Evolutionary conservation across 2,113 vertebrate species (phyloP), one percentile per base, ranked within the genome.

Genomic region (Chloropsis hardwickii): DNA sequence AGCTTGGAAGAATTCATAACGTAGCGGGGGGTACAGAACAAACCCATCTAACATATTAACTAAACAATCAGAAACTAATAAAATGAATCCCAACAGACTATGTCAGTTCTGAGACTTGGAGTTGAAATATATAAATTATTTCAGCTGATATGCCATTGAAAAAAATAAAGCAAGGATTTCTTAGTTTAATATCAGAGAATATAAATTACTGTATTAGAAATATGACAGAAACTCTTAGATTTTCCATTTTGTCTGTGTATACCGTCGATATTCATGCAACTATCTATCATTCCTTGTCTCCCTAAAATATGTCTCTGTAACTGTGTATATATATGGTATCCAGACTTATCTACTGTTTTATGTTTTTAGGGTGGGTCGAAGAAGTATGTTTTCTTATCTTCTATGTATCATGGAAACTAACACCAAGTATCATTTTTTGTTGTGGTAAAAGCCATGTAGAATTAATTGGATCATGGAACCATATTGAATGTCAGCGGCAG

Each of bases 401-500:
- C 42, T 74, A 2, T 78, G 12, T 64, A 18, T 47, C 40, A 33
- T 12, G 12, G 66, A 74, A 82, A 72, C 7, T 50, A 78, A 71
- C 11, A 44, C 5, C 14, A 82, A 50, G 11, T 64, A 58, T 81
- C 1, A 31, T 54, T 51, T 85, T 72, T 22, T 69, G 6, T 40
- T 72, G 10, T 37, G n/a, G 74, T 27, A 71, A 84, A 81, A 71
- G 16, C 54, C 4, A 47, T 6, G 3, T 37, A 23, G 35, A 79
- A 67, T 60, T 78, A 88, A 67, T 58, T 81, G 27, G 60, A 35
- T 64, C 6, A 18, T 56, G 47, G 27, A 74, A 90, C 11, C 0
- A 0, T 44, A 42, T n/a, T 70, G 13, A 37, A 27, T 0, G 16
- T 62, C 35, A 79, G 6, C 29, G 42, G 17, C 1, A 8, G 19